Conservation (phyloP, 2,113 vertebrate genomes). For the Rhadina sibilatrix region DNA sequence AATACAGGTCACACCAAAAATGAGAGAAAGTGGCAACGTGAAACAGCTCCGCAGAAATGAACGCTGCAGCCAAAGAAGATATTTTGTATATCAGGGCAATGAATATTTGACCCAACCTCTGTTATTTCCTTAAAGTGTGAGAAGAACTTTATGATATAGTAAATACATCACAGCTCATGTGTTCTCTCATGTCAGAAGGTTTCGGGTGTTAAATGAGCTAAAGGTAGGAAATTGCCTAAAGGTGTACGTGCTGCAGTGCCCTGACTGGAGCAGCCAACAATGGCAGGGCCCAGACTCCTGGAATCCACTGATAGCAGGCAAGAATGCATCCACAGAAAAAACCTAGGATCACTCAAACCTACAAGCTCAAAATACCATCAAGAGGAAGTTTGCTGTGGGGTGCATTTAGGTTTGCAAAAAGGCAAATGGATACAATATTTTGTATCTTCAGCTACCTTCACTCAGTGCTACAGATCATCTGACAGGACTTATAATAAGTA, state of each 20-base stretch:
- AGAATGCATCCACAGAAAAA: neutral
- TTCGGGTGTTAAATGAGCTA: neutral
- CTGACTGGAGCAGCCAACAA: neutral
- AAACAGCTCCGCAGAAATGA: neutral
- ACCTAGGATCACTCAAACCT: neutral
- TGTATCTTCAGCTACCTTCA: neutral
- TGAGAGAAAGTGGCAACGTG: accelerated
- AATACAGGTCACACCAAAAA: accelerated
- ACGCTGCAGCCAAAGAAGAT: neutral
- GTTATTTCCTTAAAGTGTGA: neutral
- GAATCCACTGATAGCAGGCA: neutral
- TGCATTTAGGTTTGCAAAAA: neutral
- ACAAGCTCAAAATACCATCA: neutral
- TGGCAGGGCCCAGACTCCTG: neutral
- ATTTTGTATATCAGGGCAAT: neutral
- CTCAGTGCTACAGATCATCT: neutral
- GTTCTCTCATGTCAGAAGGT: neutral
- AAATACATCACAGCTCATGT: neutral
- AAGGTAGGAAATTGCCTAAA: neutral
- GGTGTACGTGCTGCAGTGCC: neutral
- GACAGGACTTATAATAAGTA: neutral
- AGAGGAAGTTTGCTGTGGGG: neutral
- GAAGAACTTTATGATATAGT: neutral
- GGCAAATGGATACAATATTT: neutral
- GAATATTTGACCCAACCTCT: neutral